Base-by-base conservation (phyloP, 2,888 invertebrate genomes). In the Bedellia somnulentella region DNA sequence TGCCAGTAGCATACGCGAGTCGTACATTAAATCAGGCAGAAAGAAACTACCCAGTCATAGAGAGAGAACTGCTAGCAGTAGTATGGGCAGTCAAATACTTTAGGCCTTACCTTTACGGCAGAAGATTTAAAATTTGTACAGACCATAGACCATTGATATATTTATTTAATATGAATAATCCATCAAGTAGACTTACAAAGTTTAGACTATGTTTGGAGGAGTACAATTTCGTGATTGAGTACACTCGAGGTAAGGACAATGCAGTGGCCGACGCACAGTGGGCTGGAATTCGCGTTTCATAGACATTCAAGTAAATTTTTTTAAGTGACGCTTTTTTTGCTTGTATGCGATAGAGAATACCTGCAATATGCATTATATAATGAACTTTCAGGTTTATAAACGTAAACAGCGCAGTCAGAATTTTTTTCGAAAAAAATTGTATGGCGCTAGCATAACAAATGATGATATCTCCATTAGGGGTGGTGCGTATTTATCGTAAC, bases 221-320 rank as follows among this genome's bases (percentile, higher is more conserved):
- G 24, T 36, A 36, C 30, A 24, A 37, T 15, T 34, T 38, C 17
- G 24, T 24, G 1, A 29, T 40, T 16, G 32, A 28, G n/a, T 40
- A 38, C 28, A 30, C 37, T n/a, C 32, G 33, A 33, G 40, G 40
- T 10, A 14, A 18, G 14, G 23, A 36, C 8, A 40, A 40, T 18
- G 34, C 26, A 17, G 35, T 29, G 23, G 38, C 37, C 24, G 37
- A 40, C 18, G 38, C 37, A n/a, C 36, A 37, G 27, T 36, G 36
- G 9, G n/a, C n/a, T n/a, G n/a, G n/a, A n/a, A n/a, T n/a, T n/a
- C n/a, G n/a, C n/a, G n/a, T n/a, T n/a, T n/a, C n/a, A n/a, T n/a
- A n/a, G n/a, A n/a, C n/a, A n/a, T n/a, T n/a, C n/a, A n/a, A n/a
- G n/a, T n/a, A n/a, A n/a, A n/a, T n/a, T n/a, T n/a, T n/a, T n/a